Evolutionary conservation across 2,797 vertebrate genomes (phyloP).

Genomic region (Gadopsis marmoratus): DNA sequence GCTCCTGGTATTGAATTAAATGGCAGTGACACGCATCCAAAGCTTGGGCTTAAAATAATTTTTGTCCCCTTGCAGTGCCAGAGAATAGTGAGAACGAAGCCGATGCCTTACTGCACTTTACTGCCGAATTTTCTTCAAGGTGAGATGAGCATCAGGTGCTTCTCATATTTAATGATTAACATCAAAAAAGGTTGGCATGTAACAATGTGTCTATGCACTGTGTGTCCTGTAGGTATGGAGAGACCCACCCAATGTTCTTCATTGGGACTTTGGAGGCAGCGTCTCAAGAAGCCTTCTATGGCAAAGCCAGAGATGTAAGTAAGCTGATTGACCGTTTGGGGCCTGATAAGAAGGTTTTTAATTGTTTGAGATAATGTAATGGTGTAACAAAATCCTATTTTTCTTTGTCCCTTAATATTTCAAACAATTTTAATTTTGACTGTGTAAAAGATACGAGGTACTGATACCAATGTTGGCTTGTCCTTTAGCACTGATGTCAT

Average conservation of each 20-base stretch:
- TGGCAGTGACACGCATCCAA: not conserved
- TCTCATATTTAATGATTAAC: not conserved
- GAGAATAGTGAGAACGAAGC: constrained; percentile 99
- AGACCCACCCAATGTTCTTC: constrained; percentile 99
- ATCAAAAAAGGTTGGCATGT: not conserved
- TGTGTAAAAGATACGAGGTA: not conserved
- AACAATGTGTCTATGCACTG: constrained; percentile 31
- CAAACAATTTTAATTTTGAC: constrained; percentile 27
- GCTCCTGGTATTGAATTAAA: not conserved
- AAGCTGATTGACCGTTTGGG: constrained; percentile 18
- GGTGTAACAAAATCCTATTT: constrained; percentile 10
- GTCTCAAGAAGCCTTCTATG: constrained; percentile 99
- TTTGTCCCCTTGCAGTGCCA: constrained; percentile 88
- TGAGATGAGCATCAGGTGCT: constrained; percentile 70
- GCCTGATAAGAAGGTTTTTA: constrained; percentile 21
- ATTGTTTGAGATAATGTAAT: constrained; percentile 32
- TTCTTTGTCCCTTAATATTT: constrained; percentile 19
- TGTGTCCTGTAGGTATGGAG: constrained; percentile 91
- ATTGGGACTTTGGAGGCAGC: constrained; percentile 98
- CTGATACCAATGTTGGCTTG: constrained; percentile 27
- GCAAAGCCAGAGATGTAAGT: constrained; percentile 99
- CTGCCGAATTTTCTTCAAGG: constrained; percentile 99
- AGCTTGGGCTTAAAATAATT: not conserved
- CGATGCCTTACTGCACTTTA: constrained; percentile 99
- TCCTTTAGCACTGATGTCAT: constrained; percentile 54